phyloP scores from a whole-genome alignment of 2,888 invertebrate genomes.

The Escarpia spicata region DNA sequence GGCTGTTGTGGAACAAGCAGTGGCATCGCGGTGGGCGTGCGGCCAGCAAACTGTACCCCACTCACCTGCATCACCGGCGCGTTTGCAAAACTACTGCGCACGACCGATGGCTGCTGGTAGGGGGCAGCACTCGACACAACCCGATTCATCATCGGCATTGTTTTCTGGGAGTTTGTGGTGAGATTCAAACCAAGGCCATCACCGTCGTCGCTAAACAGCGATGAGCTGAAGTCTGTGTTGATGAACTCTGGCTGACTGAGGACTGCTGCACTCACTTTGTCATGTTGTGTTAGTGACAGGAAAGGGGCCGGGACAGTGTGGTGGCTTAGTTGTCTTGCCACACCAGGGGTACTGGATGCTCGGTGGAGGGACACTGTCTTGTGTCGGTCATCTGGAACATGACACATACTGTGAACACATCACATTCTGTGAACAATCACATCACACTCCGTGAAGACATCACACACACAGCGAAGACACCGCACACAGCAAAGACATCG shows the following conservation, averaged over 20 bases:
- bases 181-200: not conserved
- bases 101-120: not conserved
- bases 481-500: too few relatives aligned
- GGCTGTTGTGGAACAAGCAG: not conserved
- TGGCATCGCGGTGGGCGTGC: not conserved
- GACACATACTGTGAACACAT: not conserved
- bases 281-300: not conserved
- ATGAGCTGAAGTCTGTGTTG: not conserved
- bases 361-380: not conserved
- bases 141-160: not conserved
- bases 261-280: not conserved
- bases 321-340: not conserved
- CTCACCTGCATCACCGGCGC: not conserved
- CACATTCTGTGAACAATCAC: not conserved
- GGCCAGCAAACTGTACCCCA: not conserved
- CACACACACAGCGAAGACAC: too few relatives aligned
- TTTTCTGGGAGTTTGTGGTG: not conserved
- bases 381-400: not conserved
- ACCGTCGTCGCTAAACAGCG: not conserved
- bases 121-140: slow-evolving; percentile 7
- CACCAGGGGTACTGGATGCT: not conserved
- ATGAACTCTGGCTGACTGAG: not conserved
- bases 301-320: not conserved
- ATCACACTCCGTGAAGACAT: too few relatives aligned
- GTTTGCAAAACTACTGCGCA: not conserved